These are phyloP conservation scores for Sebastes trivittatus DNA, from an alignment of 2,797 vertebrate genomes.

Conservation along the genomic window DNA sequence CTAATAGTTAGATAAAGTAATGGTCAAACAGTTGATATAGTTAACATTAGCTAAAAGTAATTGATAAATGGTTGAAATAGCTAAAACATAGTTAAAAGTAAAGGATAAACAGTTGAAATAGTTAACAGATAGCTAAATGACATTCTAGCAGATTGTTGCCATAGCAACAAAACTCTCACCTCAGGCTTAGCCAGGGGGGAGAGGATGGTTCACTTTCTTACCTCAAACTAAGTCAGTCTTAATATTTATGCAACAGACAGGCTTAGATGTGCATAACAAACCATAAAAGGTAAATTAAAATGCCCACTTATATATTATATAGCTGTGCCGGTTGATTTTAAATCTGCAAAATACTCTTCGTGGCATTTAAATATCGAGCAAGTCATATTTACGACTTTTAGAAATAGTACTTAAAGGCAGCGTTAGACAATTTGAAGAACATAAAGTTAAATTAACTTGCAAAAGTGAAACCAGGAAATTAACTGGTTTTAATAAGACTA, in stretches of 20 bases:
- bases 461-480: slow-evolving; percentile 25
- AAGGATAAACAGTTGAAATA: too few species aligned
- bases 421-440: neutral
- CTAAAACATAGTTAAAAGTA: too few species aligned
- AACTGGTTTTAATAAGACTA: neutral
- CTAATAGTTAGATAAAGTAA: too few species aligned
- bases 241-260: neutral
- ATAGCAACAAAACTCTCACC: neutral
- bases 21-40: neutral
- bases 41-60: neutral
- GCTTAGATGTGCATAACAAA: neutral
- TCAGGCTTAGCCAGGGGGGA: neutral
- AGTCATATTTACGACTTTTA: neutral
- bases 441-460: neutral
- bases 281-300: neutral
- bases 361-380: neutral
- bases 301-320: accelerated
- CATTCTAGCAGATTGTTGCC: neutral
- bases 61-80: neutral
- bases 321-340: neutral
- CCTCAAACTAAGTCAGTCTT: neutral
- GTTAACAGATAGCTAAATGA: neutral
- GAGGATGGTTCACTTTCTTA: neutral
- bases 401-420: neutral
- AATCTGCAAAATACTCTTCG: neutral